Evolutionary conservation across 2,888 invertebrate genomes (phyloP).

Genomic region (Vesta saturnalis): DNA sequence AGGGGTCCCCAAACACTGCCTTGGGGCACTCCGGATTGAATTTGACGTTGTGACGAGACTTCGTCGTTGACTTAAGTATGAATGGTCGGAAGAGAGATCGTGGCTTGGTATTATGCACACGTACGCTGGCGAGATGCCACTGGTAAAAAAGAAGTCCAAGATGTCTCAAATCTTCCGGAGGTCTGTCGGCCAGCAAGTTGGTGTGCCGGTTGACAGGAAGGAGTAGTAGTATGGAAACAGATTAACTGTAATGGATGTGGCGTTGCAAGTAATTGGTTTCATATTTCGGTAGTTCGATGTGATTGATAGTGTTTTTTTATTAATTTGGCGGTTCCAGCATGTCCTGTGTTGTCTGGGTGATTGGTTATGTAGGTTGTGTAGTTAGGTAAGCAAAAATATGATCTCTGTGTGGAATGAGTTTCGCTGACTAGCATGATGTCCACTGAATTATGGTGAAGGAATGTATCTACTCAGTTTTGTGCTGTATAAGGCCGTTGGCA

Average conservation of each 20-base stretch:
- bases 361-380: too few species aligned
- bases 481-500: too few species aligned
- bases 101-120: neutral
- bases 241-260: conserved; percentile 22
- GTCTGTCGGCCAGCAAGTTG: conserved; percentile 4
- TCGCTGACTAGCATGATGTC: conserved; percentile 37
- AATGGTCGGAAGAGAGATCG: too few species aligned
- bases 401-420: conserved; percentile 37
- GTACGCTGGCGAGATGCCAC: neutral
- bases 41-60: too few species aligned
- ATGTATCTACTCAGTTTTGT: conserved; percentile 19
- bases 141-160: conserved; percentile 3
- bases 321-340: too few species aligned
- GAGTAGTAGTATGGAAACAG: neutral
- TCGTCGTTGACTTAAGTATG: too few species aligned
- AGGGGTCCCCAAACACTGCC: too few species aligned
- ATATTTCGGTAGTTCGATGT: conserved; percentile 30
- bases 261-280: conserved; percentile 19
- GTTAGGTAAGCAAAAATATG: too few species aligned
- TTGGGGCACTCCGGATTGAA: too few species aligned
- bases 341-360: conserved; percentile 25
- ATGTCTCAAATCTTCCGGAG: neutral
- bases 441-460: conserved; percentile 18
- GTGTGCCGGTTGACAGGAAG: conserved; percentile 2
- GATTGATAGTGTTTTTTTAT: conserved; percentile 28